Evolutionary conservation across 92 coral and sea anemone species (phyloP).

Genomic region (Isaurus tuberculatus): DNA sequence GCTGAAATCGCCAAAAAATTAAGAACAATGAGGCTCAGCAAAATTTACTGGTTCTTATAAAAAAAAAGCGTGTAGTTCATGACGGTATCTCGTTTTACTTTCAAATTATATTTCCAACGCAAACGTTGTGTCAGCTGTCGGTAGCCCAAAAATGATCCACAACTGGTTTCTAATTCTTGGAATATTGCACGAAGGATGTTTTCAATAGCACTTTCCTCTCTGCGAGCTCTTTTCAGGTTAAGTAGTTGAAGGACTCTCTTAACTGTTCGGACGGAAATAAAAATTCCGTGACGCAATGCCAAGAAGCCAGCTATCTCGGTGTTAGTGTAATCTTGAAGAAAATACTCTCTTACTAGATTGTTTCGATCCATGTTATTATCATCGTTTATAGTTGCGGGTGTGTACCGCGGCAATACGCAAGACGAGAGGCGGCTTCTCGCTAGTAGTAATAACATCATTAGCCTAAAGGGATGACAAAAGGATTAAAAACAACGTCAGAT

Average conservation of each 20-base stretch:
- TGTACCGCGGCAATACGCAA: not conserved
- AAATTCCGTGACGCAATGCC: conserved; percentile 51
- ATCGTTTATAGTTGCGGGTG: not conserved
- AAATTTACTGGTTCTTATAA: no score
- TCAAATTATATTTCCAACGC: no score
- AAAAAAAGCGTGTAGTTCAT: no score
- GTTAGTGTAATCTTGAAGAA: conserved; percentile 38
- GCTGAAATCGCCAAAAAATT: no score
- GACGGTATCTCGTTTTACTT: no score
- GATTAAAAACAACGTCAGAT: not conserved
- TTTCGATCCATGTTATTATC: conserved; percentile 27
- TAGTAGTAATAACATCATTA: not conserved
- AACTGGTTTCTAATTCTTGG: no score
- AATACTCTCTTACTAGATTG: conserved; percentile 21
- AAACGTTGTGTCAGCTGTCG: no score
- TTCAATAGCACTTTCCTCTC: no score
- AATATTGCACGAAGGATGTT: not conserved
- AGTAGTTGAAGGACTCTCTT: conserved; percentile 46
- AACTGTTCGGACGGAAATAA: conserved; percentile 37
- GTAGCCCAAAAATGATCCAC: no score
- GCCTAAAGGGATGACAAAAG: not conserved
- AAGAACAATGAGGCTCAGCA: no score
- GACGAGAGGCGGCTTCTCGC: not conserved
- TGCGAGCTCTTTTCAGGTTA: conserved; percentile 38
- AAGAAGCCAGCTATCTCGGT: conserved; percentile 47